These are phyloP conservation scores for Campylomormyrus numenius DNA, from an alignment of 2,113 vertebrate genomes.

Conservation along the genomic window DNA sequence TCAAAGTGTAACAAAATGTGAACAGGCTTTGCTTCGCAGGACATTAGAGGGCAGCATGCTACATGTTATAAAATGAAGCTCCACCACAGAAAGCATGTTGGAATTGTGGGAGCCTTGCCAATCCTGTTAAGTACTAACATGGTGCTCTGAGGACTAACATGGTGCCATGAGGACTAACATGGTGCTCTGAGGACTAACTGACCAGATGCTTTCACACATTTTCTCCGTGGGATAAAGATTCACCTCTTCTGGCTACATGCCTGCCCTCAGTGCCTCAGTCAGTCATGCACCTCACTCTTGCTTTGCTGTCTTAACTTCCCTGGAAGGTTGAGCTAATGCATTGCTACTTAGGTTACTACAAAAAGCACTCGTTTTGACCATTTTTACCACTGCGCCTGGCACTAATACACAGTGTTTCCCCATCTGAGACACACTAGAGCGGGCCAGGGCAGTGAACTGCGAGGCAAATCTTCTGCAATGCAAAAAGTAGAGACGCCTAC, in stretches of 20 bases:
- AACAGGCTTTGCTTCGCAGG: slow-evolving; percentile 22
- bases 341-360: background rate
- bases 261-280: background rate
- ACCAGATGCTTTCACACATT: background rate
- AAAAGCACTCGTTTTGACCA: background rate
- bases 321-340: background rate
- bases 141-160: too few species aligned
- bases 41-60: slow-evolving; percentile 20
- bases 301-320: background rate
- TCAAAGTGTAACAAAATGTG: slow-evolving; percentile 9
- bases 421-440: background rate
- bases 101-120: background rate
- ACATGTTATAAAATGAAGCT: slow-evolving; percentile 17
- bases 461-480: background rate
- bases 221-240: background rate
- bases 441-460: background rate
- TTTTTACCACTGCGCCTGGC: background rate
- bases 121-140: background rate
- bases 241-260: background rate
- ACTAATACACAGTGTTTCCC: background rate
- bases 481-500: background rate
- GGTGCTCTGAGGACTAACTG: too few species aligned
- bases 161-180: background rate
- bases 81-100: background rate
- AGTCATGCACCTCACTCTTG: background rate